Percentiles rank a stretch among this genome's conserved stretches.
These are phyloP conservation scores for Ammodramus savannarum DNA, from an alignment of 2,113 vertebrate genomes.

Conservation along the genomic window DNA sequence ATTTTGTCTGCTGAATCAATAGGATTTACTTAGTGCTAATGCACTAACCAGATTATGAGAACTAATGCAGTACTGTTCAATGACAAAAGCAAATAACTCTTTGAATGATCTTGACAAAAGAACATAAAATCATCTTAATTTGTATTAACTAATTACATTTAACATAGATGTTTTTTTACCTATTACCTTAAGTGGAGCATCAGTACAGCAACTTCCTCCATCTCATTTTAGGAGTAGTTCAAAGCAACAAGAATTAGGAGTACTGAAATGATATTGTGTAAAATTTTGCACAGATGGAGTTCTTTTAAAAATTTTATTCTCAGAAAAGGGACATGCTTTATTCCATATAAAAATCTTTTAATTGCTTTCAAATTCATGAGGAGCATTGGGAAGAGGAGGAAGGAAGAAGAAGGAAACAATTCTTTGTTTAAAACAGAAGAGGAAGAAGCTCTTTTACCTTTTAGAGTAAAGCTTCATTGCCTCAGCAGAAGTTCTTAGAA, in stretches of 20 bases:
- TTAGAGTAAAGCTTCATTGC: not conserved
- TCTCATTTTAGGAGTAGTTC: conserved; percentile 31
- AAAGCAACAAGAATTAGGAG: conserved; percentile 12
- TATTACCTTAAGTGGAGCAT: conserved; percentile 60
- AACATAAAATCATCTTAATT: conserved; percentile 76
- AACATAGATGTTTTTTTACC: conserved; percentile 56
- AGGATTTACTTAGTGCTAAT: conserved; percentile 77
- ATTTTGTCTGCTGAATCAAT: conserved; percentile 75
- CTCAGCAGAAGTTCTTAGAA: not conserved
- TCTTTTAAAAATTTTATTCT: not conserved
- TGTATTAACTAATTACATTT: conserved; percentile 77
- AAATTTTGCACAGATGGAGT: not conserved
- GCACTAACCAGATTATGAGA: conserved; percentile 78
- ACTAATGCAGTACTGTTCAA: conserved; percentile 72
- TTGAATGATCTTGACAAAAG: conserved; percentile 71
- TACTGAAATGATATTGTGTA: not conserved
- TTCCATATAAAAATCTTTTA: not conserved
- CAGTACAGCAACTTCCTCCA: not conserved
- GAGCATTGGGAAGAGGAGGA: not conserved
- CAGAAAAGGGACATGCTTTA: not conserved
- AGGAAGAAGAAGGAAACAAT: not conserved
- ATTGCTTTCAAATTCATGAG: not conserved
- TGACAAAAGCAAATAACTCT: conserved; percentile 74
- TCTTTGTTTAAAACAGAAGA: not conserved
- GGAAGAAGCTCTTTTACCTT: not conserved